These are phyloP conservation scores for Acrobasis consociella DNA, from an alignment of 2,888 invertebrate genomes.

Conservation along the genomic window DNA sequence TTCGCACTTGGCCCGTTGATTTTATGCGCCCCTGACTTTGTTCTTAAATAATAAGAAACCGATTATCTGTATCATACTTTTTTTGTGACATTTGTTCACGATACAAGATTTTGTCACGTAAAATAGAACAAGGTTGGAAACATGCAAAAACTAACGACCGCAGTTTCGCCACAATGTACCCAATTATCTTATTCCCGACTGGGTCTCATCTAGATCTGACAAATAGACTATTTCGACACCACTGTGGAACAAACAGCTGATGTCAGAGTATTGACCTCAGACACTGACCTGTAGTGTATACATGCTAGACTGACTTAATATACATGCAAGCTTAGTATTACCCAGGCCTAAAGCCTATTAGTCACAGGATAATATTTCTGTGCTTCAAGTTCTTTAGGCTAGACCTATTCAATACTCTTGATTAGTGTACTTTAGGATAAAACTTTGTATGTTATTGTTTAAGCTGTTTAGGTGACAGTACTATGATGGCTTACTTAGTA, in stretches of 20 bases:
- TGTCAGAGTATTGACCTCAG: slow-evolving; percentile 1
- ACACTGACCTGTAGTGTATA: neutral
- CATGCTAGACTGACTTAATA: too few relatives aligned
- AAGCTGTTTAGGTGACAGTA: too few relatives aligned
- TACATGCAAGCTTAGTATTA: neutral
- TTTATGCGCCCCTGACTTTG: too few relatives aligned
- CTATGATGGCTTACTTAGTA: too few relatives aligned
- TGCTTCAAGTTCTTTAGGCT: too few relatives aligned
- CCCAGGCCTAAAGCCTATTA: too few relatives aligned
- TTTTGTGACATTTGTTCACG: neutral
- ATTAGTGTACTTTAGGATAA: too few relatives aligned
- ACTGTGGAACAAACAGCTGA: neutral
- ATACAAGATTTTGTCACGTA: slow-evolving; percentile 5
- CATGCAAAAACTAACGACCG: slow-evolving; percentile 9
- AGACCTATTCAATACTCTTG: too few relatives aligned
- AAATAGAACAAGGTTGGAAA: slow-evolving; percentile 13
- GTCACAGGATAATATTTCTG: too few relatives aligned
- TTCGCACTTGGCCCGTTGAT: too few relatives aligned
- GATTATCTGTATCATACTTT: neutral
- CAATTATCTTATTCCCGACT: slow-evolving; percentile 9
- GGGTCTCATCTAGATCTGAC: slow-evolving; percentile 12
- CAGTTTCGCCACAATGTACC: slow-evolving; percentile 13
- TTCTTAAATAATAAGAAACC: too few relatives aligned
- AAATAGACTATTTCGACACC: slow-evolving; percentile 10
- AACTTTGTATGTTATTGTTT: too few relatives aligned